Conservation (phyloP, 35 echinoderm and acorn worm genomes). For the Stichopus chloronotus region DNA sequence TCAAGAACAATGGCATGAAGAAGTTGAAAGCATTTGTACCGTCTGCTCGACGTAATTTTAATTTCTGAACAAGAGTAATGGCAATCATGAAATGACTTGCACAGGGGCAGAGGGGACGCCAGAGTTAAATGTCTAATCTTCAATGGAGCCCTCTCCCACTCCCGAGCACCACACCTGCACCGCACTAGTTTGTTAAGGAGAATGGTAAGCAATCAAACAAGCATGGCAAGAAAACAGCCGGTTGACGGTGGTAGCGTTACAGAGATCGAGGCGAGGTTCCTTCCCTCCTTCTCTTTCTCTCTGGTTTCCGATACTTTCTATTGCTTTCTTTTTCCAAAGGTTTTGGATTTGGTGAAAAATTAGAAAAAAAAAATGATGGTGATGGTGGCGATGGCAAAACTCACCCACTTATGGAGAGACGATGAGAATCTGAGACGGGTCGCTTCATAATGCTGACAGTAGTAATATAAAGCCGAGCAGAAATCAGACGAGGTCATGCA, state of each 20-base stretch:
- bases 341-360: too few relatives aligned
- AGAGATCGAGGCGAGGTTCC: not conserved
- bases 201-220: constrained; percentile 27
- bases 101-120: too few relatives aligned
- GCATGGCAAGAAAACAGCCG: not conserved
- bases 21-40: too few relatives aligned
- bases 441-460: constrained; percentile 50
- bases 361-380: not conserved
- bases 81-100: too few relatives aligned
- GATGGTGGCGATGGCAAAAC: constrained; percentile 27
- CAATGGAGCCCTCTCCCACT: too few relatives aligned
- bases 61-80: too few relatives aligned
- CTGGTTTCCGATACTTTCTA: not conserved
- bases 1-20: too few relatives aligned
- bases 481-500: constrained; percentile 43
- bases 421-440: constrained; percentile 15
- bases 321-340: too few relatives aligned
- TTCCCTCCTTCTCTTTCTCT: not conserved
- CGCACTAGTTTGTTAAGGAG: not conserved
- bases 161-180: too few relatives aligned
- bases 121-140: too few relatives aligned
- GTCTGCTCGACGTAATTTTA: too few relatives aligned
- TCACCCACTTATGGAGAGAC: constrained; percentile 53
- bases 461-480: constrained; percentile 23
- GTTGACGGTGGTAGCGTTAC: not conserved